A percentile compares a stretch with the other conserved stretches of the same genome.
These are phyloP conservation scores for Drosophila subpulchrella DNA, from an alignment of 1,140 invertebrate species.

Conservation along the genomic window DNA sequence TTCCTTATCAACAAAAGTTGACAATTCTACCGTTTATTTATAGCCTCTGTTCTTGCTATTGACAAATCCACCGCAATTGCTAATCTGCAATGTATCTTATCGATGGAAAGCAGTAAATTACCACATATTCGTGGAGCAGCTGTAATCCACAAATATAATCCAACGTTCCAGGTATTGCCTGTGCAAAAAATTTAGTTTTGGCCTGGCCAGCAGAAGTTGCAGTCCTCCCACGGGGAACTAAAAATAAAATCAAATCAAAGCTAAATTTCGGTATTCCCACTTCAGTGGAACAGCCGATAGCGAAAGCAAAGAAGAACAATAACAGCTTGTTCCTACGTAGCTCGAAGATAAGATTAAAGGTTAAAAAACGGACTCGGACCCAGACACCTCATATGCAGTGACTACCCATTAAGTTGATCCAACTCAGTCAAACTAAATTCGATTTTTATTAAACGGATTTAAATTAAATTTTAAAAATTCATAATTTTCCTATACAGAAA, in stretches of 20 bases:
- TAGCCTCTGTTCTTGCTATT: slow-evolving; percentile 14
- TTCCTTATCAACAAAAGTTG: neutral
- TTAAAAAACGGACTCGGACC: slow-evolving; percentile 32
- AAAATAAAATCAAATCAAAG: slow-evolving; percentile 8
- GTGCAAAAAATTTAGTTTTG: slow-evolving; percentile 21
- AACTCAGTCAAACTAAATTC: slow-evolving; percentile 9
- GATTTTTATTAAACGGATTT: neutral
- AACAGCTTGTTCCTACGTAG: slow-evolving; percentile 14
- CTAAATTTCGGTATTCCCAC: slow-evolving; percentile 11
- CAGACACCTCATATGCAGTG: slow-evolving; percentile 9
- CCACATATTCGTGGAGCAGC: slow-evolving; percentile 23
- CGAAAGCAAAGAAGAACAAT: slow-evolving; percentile 14
- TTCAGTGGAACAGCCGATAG: slow-evolving; percentile 50
- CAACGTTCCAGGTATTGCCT: slow-evolving; percentile 7
- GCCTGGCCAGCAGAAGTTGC: slow-evolving; percentile 27
- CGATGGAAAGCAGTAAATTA: slow-evolving; percentile 31
- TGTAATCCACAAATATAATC: slow-evolving; percentile 15
- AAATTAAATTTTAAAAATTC: neutral
- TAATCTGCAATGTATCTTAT: slow-evolving; percentile 50
- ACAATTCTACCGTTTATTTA: neutral
- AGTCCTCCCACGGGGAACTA: slow-evolving; percentile 14
- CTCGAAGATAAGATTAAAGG: slow-evolving; percentile 61
- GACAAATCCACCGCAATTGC: slow-evolving; percentile 22
- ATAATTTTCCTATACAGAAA: neutral
- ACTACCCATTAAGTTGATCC: slow-evolving; percentile 8